Evolutionary conservation across 1,140 invertebrate species (phyloP).

Genomic region (Radopholus similis): DNA sequence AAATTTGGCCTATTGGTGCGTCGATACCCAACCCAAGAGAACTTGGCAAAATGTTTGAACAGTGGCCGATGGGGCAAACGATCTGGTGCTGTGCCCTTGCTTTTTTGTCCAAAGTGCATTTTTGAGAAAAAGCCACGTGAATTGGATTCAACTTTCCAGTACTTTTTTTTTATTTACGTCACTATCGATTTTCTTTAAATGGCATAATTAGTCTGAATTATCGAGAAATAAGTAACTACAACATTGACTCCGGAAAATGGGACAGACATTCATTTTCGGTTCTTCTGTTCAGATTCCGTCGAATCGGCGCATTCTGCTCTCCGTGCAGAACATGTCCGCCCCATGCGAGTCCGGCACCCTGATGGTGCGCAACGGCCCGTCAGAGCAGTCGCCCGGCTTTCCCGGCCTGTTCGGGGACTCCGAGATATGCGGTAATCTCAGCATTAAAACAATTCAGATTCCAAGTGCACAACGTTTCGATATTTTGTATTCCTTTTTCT

Average conservation of each 20-base stretch:
- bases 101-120: too few relatives aligned
- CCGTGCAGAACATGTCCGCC: constrained; percentile 40
- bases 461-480: background rate
- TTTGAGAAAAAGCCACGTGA: too few relatives aligned
- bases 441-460: background rate
- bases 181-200: background rate
- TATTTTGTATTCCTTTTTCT: background rate
- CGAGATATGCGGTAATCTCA: constrained; percentile 41
- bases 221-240: too few relatives aligned
- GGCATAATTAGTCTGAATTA: too few relatives aligned
- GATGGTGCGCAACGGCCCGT: constrained; percentile 45
- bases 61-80: too few relatives aligned
- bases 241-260: too few relatives aligned
- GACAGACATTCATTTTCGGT: background rate
- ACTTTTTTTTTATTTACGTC: too few relatives aligned
- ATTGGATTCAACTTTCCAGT: too few relatives aligned
- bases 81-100: too few relatives aligned
- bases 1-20: too few relatives aligned
- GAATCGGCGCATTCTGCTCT: constrained; percentile 40
- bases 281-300: constrained; percentile 31
- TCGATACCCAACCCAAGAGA: too few relatives aligned
- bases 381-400: constrained; percentile 44
- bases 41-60: too few relatives aligned
- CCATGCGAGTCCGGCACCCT: constrained; percentile 41
- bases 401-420: constrained; percentile 39